These are phyloP conservation scores for Chaenodraco wilsoni DNA, from an alignment of 2,797 vertebrate genomes.

Conservation along the genomic window DNA sequence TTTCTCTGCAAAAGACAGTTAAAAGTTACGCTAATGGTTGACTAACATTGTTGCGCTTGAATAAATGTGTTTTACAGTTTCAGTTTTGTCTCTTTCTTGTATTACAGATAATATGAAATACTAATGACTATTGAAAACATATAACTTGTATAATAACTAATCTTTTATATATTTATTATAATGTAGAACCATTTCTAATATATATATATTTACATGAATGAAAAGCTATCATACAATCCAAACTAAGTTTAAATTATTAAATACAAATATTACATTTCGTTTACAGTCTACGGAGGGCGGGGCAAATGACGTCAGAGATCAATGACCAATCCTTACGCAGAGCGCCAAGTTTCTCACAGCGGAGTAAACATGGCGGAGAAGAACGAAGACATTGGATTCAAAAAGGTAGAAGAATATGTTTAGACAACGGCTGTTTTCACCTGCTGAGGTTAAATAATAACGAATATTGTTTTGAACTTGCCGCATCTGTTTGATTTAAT, in stretches of 20 bases:
- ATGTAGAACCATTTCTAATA: no score
- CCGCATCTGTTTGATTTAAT: neutral
- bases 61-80: neutral
- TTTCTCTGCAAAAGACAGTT: neutral
- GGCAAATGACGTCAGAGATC: constrained; percentile 3
- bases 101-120: neutral
- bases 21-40: rapidly evolving
- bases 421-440: neutral
- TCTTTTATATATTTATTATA: no score
- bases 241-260: neutral
- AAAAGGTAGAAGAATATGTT: constrained; percentile 68
- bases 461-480: rapidly evolving
- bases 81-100: neutral
- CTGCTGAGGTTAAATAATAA: neutral
- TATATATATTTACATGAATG: no score
- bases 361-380: constrained; percentile 70
- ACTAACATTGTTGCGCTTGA: neutral
- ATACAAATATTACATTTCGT: no score
- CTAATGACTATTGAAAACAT: neutral
- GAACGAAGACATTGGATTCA: constrained; percentile 67
- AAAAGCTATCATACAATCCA: neutral
- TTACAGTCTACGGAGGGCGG: neutral
- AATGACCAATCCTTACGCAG: constrained; percentile 42
- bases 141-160: neutral
- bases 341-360: constrained; percentile 53